A percentile compares a stretch with the other conserved stretches of the same genome.
Evolutionary conservation across 2,113 vertebrate genomes (phyloP).

Genomic region (Elgaria multicarinata): DNA sequence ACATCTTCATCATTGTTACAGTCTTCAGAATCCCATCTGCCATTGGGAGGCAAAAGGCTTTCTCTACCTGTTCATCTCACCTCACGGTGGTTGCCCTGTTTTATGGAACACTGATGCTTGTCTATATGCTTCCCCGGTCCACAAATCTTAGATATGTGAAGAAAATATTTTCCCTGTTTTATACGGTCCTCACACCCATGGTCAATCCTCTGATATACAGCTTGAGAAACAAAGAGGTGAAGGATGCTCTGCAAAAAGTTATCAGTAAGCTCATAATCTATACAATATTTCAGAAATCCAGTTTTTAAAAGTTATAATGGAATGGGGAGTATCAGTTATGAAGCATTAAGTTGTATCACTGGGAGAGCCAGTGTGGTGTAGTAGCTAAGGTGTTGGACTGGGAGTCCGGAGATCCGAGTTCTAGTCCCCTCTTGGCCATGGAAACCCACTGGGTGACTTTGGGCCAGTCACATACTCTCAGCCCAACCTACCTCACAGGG

Average conservation of each 20-base stretch:
- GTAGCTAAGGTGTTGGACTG: no score
- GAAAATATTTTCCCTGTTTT: background rate
- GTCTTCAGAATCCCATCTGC: background rate
- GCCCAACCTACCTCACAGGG: no score
- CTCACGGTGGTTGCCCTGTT: background rate
- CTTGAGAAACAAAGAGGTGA: constrained; percentile 24
- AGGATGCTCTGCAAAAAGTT: background rate
- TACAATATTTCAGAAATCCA: background rate
- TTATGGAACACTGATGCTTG: background rate
- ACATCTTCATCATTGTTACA: background rate
- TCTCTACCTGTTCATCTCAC: constrained; percentile 28
- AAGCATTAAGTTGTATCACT: background rate
- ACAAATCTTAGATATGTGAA: background rate
- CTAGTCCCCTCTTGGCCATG: no score
- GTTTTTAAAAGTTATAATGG: background rate
- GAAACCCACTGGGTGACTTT: no score
- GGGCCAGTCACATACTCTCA: no score
- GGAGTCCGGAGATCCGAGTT: no score
- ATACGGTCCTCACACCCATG: background rate
- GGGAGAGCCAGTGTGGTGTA: no score
- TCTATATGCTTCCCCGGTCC: background rate
- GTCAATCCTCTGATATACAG: background rate
- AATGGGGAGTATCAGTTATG: background rate
- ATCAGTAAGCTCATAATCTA: background rate
- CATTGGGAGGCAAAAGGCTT: constrained; percentile 3